Percentiles rank a stretch among this genome's conserved stretches.
Evolutionary conservation across 1,140 invertebrate species (phyloP).

Genomic region (Calephelis nemesis): DNA sequence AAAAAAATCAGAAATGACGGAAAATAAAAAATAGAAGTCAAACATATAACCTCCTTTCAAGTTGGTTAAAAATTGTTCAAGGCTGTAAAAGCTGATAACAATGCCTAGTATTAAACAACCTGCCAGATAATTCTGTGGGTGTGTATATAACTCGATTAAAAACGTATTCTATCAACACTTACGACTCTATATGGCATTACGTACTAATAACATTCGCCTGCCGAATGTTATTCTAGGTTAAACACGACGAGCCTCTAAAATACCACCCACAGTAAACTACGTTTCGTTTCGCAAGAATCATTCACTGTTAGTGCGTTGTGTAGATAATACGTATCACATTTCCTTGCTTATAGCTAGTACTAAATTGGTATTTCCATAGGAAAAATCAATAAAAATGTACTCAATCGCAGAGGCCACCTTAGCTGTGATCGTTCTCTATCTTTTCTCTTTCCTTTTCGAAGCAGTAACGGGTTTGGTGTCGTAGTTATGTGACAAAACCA

Average conservation of each 20-base stretch:
- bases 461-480: slow-evolving; percentile 66
- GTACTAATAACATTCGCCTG: background rate
- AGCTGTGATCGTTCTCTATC: slow-evolving; percentile 65
- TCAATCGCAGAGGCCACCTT: slow-evolving; percentile 69
- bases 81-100: no score
- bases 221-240: background rate
- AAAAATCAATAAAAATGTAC: slow-evolving; percentile 65
- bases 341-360: slow-evolving; percentile 11
- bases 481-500: slow-evolving; percentile 40
- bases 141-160: slow-evolving; percentile 8
- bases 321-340: slow-evolving; percentile 50
- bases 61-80: no score
- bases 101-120: no score
- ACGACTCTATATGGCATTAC: background rate
- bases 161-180: background rate
- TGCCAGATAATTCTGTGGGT: slow-evolving; percentile 8
- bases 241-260: slow-evolving; percentile 5
- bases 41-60: no score
- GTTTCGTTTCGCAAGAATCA: slow-evolving; percentile 9
- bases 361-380: slow-evolving; percentile 36
- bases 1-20: no score
- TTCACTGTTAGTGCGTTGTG: slow-evolving; percentile 43
- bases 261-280: background rate
- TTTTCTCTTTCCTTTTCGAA: slow-evolving; percentile 72
- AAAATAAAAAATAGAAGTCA: no score